These are phyloP conservation scores for Nymphalis c-album DNA, from an alignment of 2,888 invertebrate species.

Conservation along the genomic window DNA sequence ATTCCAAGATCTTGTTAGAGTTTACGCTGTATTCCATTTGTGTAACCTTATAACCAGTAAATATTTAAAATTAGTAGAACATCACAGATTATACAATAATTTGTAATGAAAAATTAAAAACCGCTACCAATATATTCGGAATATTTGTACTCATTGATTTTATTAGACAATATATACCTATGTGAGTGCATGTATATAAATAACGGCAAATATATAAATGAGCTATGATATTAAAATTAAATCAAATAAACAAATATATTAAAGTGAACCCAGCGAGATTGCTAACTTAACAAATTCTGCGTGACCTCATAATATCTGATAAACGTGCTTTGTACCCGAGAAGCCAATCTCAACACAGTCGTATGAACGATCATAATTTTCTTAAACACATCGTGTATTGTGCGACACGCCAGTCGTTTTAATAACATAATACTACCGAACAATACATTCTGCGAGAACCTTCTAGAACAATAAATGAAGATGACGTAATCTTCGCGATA, in stretches of 20 bases:
- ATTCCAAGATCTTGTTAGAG: no score
- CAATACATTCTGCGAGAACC: constrained; percentile 10
- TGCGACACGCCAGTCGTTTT: constrained; percentile 10
- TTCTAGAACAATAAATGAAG: constrained; percentile 19
- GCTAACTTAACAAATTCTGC: not conserved
- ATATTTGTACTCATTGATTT: no score
- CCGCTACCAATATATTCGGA: no score
- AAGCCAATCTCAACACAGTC: not conserved
- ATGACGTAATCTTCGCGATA: constrained; percentile 18
- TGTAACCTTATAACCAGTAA: no score
- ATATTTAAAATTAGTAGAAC: no score
- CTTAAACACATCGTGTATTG: not conserved
- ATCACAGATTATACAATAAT: no score
- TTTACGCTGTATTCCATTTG: no score
- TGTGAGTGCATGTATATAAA: no score
- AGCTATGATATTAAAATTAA: not conserved
- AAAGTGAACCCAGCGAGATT: no score
- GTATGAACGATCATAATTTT: not conserved
- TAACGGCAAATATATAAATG: no score
- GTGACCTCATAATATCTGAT: not conserved
- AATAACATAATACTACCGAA: constrained; percentile 12
- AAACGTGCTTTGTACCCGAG: constrained; percentile 1
- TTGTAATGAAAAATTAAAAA: no score
- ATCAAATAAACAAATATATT: not conserved
- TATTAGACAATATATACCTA: no score